Conservation (phyloP, 35 echinoderm and acorn worm species). For the Amphiura filiformis region DNA sequence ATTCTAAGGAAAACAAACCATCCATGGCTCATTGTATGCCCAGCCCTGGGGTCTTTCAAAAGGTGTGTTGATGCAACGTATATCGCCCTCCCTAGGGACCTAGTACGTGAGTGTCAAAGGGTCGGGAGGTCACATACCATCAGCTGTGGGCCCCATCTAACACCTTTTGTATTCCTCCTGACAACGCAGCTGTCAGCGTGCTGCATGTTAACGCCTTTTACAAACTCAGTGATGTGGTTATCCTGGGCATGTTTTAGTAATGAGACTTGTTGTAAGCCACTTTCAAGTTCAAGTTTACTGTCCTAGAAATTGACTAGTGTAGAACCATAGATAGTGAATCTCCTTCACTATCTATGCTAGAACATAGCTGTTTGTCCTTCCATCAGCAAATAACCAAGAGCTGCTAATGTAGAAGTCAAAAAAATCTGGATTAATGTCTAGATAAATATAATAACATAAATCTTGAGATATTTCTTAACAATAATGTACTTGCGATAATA, state of each 20-base stretch:
- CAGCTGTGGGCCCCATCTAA: slow-evolving; percentile 4
- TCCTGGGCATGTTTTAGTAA: too few species aligned
- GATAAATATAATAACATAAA: too few species aligned
- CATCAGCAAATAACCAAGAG: too few species aligned
- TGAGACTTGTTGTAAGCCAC: not conserved
- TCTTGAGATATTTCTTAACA: too few species aligned
- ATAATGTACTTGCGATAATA: too few species aligned
- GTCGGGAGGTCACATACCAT: not conserved
- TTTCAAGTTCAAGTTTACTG: not conserved
- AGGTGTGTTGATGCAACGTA: not conserved
- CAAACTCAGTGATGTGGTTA: not conserved
- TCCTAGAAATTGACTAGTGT: too few species aligned
- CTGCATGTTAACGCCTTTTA: not conserved
- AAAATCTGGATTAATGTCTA: too few species aligned
- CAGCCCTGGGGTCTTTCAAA: not conserved
- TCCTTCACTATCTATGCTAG: too few species aligned
- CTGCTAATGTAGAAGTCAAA: too few species aligned
- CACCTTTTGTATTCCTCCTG: not conserved
- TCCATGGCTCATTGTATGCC: not conserved
- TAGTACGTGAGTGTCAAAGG: not conserved
- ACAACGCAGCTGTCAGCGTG: not conserved
- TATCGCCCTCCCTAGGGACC: not conserved
- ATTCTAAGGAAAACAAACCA: not conserved
- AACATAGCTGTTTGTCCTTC: too few species aligned
- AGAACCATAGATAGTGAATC: too few species aligned